A percentile compares a stretch with the other conserved stretches of the same genome.
Evolutionary conservation across 1,140 invertebrate species (phyloP).

Genomic region (Amyelois transitella): DNA sequence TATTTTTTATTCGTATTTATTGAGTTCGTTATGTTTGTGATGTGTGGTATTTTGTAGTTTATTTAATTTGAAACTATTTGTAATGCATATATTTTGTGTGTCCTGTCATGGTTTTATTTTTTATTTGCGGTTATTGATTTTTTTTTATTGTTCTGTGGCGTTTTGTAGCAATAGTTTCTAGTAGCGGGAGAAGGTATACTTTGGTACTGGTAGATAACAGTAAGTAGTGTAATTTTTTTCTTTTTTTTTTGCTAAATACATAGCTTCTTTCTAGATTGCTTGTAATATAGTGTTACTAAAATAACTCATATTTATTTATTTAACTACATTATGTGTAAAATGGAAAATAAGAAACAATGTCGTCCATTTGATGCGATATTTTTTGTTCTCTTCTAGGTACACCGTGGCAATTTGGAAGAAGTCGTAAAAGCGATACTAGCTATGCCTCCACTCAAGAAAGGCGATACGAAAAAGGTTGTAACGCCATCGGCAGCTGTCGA

Average conservation of each 20-base stretch:
- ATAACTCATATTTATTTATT: neutral
- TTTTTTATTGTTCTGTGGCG: slow-evolving; percentile 25
- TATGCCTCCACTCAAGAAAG: slow-evolving; percentile 57
- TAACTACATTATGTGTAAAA: neutral
- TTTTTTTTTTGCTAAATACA: slow-evolving; percentile 7
- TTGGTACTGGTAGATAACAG: slow-evolving; percentile 15
- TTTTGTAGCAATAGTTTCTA: slow-evolving; percentile 13
- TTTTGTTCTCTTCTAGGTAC: slow-evolving; percentile 35
- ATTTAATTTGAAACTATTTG: slow-evolving; percentile 14
- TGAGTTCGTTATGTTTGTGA: no score
- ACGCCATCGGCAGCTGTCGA: slow-evolving; percentile 40
- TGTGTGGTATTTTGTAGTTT: no score
- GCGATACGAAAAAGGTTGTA: slow-evolving; percentile 37
- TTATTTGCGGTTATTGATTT: slow-evolving; percentile 23
- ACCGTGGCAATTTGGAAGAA: slow-evolving; percentile 62
- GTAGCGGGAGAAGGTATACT: neutral
- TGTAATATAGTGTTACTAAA: neutral
- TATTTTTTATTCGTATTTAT: no score
- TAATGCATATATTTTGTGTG: slow-evolving; percentile 17
- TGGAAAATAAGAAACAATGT: neutral
- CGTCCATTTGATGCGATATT: neutral
- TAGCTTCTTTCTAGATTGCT: neutral
- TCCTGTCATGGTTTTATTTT: slow-evolving; percentile 5
- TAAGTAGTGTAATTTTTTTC: slow-evolving; percentile 27
- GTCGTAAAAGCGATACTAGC: slow-evolving; percentile 55